Evolutionary conservation across 2,113 vertebrate species (phyloP).

Genomic region (Tiliqua scincoides): DNA sequence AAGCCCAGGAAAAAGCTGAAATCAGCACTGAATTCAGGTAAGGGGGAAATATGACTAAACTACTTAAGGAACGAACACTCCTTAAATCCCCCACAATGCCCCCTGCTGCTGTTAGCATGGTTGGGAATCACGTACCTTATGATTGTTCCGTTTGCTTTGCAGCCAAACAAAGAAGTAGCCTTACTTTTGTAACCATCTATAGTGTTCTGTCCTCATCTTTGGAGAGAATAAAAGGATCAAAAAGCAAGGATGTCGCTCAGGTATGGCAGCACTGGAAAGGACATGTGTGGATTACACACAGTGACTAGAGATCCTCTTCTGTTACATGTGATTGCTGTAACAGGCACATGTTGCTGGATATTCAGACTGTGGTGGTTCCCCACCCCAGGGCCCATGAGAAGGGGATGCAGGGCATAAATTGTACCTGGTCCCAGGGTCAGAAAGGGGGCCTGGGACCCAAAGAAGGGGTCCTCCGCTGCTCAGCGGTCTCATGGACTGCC

Average conservation of each 20-base stretch:
- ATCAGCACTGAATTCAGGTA: slow-evolving; percentile 5
- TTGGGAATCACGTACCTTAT: not conserved
- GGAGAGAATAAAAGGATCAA: not conserved
- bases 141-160: not conserved
- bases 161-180: slow-evolving; percentile 3
- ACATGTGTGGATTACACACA: too few species aligned
- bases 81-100: not conserved
- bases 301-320: not conserved
- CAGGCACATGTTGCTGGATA: too few species aligned
- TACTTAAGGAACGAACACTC: not conserved
- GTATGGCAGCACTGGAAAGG: not conserved
- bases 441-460: too few species aligned
- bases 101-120: not conserved
- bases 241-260: not conserved
- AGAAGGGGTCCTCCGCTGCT: too few species aligned
- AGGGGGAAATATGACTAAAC: not conserved
- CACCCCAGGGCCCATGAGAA: too few species aligned
- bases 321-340: not conserved
- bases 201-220: slow-evolving; percentile 1
- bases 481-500: too few species aligned
- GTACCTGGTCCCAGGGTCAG: too few species aligned
- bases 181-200: slow-evolving; percentile 6
- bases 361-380: too few species aligned
- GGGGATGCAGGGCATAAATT: too few species aligned
- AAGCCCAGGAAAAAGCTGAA: not conserved